phyloP scores from a whole-genome alignment of 1,140 invertebrate species.

The Eriocheir sinensis region DNA sequence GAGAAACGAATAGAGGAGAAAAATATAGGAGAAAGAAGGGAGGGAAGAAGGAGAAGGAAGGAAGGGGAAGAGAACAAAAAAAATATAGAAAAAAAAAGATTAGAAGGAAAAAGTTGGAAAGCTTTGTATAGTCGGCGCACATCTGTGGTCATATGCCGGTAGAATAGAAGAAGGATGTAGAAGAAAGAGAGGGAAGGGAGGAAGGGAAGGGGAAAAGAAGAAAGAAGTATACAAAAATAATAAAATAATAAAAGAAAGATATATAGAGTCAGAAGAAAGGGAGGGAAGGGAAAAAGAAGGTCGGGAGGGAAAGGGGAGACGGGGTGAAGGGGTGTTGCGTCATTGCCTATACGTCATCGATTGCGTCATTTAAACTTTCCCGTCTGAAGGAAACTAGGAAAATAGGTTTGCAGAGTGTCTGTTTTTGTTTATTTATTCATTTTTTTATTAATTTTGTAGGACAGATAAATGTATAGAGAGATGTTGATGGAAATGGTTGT shows the following conservation, averaged over 20 bases:
- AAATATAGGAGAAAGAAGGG: background rate
- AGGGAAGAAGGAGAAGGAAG: too few relatives aligned
- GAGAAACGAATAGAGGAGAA: background rate
- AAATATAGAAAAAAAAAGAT: background rate
- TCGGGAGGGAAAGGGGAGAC: too few relatives aligned
- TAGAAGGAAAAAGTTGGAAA: background rate
- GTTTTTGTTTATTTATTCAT: too few relatives aligned
- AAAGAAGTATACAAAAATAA: background rate
- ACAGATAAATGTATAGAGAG: too few relatives aligned
- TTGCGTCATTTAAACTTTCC: too few relatives aligned
- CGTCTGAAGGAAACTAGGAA: too few relatives aligned
- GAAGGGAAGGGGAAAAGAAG: background rate
- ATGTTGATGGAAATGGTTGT: too few relatives aligned
- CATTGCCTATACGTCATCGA: too few relatives aligned
- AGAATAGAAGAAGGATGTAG: background rate
- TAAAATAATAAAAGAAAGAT: background rate
- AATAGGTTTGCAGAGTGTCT: too few relatives aligned
- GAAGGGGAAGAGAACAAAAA: background rate
- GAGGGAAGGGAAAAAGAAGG: background rate
- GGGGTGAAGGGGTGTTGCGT: too few relatives aligned
- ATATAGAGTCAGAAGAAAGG: background rate
- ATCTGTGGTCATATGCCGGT: background rate
- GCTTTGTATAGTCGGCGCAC: background rate
- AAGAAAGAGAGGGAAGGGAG: background rate
- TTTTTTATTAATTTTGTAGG: too few relatives aligned